Evolutionary conservation across 53 echinoderm and acorn worm genomes (phyloP).

Genomic region (Astropecten irregularis): DNA sequence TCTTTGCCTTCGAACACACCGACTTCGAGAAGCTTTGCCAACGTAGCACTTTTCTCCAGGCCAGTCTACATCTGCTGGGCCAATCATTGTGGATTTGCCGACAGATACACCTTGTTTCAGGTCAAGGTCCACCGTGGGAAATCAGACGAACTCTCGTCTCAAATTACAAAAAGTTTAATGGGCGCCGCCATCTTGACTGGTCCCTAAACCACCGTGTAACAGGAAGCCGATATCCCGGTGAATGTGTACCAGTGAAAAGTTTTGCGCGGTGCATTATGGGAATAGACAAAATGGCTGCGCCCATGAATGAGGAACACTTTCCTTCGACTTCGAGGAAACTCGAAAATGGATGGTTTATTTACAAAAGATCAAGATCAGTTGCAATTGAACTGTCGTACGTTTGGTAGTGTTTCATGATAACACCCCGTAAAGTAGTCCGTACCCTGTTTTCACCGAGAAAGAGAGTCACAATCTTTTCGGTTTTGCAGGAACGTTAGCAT

Average conservation of each 20-base stretch:
- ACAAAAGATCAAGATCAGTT: no score
- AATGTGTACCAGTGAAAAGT: background rate
- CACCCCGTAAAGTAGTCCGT: no score
- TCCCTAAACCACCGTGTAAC: background rate
- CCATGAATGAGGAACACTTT: background rate
- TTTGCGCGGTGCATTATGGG: background rate
- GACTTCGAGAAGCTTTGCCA: slow-evolving; percentile 14
- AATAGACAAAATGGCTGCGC: slow-evolving; percentile 6
- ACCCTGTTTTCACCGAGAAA: no score
- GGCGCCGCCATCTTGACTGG: slow-evolving; percentile 43
- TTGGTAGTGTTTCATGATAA: no score
- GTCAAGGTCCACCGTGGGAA: slow-evolving; percentile 12
- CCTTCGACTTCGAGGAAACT: no score
- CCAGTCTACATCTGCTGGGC: slow-evolving; percentile 9
- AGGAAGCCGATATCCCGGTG: background rate
- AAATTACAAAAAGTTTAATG: slow-evolving; percentile 1
- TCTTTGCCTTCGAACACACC: no score
- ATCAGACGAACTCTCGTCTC: background rate
- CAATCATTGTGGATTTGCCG: slow-evolving; percentile 2
- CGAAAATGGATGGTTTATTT: no score
- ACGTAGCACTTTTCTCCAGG: slow-evolving; percentile 53
- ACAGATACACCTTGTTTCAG: background rate
- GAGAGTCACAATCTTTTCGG: no score
- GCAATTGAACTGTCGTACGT: no score
- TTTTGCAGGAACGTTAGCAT: no score